These are phyloP conservation scores for Cepphus grylle DNA, from an alignment of 2,113 vertebrate species.

Conservation along the genomic window DNA sequence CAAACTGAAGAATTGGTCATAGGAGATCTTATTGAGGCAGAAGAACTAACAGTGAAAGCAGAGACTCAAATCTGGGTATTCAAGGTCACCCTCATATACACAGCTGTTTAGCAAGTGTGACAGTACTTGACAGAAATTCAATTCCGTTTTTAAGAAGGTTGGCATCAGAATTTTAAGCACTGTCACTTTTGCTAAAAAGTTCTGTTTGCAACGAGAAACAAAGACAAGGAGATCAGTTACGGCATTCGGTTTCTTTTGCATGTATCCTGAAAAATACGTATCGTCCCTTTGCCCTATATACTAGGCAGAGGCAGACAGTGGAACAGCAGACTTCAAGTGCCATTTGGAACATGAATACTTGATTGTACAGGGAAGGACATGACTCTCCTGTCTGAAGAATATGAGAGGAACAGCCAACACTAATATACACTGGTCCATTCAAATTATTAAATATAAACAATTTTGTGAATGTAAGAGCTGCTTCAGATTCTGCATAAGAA, in stretches of 20 bases:
- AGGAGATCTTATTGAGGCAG: neutral
- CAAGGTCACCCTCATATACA: conserved; percentile 51
- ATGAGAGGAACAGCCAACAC: neutral
- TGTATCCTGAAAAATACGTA: conserved; percentile 13
- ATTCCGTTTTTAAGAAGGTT: conserved; percentile 24
- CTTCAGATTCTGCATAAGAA: neutral
- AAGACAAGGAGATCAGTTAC: conserved; percentile 35
- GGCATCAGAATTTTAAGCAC: conserved; percentile 28
- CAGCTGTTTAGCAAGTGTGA: conserved; percentile 27
- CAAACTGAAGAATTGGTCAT: neutral
- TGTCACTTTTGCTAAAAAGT: conserved; percentile 30
- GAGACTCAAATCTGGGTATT: neutral
- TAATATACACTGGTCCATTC: neutral
- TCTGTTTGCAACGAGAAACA: neutral
- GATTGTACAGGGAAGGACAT: neutral
- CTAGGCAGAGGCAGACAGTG: neutral
- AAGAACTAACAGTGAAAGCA: neutral
- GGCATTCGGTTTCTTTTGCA: neutral
- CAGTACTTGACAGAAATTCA: conserved; percentile 40
- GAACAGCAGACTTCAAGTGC: conserved; percentile 11
- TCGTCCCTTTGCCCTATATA: neutral
- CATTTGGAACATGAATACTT: neutral
- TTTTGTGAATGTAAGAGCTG: neutral
- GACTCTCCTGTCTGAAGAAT: neutral
- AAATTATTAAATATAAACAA: neutral